These are phyloP conservation scores for Silurus aristotelis DNA, from an alignment of 2,797 vertebrate genomes.

Conservation along the genomic window DNA sequence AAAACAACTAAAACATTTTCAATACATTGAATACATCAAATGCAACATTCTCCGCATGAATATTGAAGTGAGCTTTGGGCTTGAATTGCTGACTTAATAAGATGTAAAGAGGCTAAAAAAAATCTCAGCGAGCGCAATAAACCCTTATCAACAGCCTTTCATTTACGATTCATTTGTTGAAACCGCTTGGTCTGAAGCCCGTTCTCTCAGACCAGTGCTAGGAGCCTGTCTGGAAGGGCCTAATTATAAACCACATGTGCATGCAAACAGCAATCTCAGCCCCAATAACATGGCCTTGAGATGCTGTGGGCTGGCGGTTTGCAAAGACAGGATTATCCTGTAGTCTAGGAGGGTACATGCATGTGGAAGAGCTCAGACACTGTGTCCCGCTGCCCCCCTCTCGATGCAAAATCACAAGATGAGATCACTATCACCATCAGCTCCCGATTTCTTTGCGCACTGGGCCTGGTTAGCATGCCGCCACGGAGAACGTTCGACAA, in stretches of 20 bases:
- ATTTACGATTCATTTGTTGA: slow-evolving; percentile 2
- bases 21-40: not conserved
- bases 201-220: slow-evolving; percentile 7
- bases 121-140: not conserved
- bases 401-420: slow-evolving; percentile 60
- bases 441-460: slow-evolving; percentile 55
- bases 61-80: not conserved
- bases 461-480: slow-evolving; percentile 55
- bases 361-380: slow-evolving; percentile 35
- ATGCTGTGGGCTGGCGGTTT: slow-evolving; percentile 33
- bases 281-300: slow-evolving; percentile 46
- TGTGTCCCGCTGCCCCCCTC: slow-evolving; percentile 51
- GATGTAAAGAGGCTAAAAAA: not conserved
- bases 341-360: slow-evolving; percentile 11
- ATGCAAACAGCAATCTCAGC: slow-evolving; percentile 38
- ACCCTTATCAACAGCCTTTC: not conserved
- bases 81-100: not conserved
- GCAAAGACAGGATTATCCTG: slow-evolving; percentile 42
- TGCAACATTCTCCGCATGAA: not conserved
- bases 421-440: slow-evolving; percentile 68
- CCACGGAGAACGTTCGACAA: slow-evolving; percentile 51
- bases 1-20: not conserved
- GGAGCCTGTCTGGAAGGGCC: slow-evolving; percentile 33
- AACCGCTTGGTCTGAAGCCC: slow-evolving; percentile 5
- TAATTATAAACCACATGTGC: slow-evolving; percentile 42